Conservation (phyloP, 2,797 vertebrate genomes). For the Euthynnus affinis region DNA sequence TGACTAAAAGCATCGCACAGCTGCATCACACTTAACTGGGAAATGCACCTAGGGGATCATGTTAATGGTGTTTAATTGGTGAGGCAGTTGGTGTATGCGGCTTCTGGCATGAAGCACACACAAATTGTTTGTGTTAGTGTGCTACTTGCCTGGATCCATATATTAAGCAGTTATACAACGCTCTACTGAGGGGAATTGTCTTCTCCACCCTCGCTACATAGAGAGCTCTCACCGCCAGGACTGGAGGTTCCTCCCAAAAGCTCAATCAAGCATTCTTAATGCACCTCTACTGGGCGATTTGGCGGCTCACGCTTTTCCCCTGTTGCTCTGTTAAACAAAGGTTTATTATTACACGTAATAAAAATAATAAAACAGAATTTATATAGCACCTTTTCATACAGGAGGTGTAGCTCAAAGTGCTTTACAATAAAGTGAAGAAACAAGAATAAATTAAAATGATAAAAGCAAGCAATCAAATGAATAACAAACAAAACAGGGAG, state of each 20-base stretch:
- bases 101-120: constrained; percentile 20
- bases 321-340: constrained; percentile 71
- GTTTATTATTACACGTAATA: constrained; percentile 67
- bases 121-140: constrained; percentile 47
- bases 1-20: constrained; percentile 40
- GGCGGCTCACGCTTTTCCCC: constrained; percentile 29
- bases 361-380: too few species aligned
- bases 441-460: too few species aligned
- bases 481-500: too few species aligned
- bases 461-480: too few species aligned
- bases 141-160: constrained; percentile 56
- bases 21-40: constrained; percentile 50
- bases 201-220: constrained; percentile 45
- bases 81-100: constrained; percentile 55
- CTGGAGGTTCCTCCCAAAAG: constrained; percentile 60
- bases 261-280: constrained; percentile 68
- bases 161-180: constrained; percentile 56
- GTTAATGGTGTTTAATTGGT: constrained; percentile 76
- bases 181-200: constrained; percentile 37
- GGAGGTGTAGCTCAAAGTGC: too few species aligned
- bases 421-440: too few species aligned
- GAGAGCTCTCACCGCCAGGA: constrained; percentile 47
- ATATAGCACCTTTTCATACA: too few species aligned
- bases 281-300: constrained; percentile 56
- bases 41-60: constrained; percentile 63